Evolutionary conservation across 2,888 invertebrate species (phyloP), one percentile per base, ranked within the genome.

Genomic region (Drosophila emarginata): DNA sequence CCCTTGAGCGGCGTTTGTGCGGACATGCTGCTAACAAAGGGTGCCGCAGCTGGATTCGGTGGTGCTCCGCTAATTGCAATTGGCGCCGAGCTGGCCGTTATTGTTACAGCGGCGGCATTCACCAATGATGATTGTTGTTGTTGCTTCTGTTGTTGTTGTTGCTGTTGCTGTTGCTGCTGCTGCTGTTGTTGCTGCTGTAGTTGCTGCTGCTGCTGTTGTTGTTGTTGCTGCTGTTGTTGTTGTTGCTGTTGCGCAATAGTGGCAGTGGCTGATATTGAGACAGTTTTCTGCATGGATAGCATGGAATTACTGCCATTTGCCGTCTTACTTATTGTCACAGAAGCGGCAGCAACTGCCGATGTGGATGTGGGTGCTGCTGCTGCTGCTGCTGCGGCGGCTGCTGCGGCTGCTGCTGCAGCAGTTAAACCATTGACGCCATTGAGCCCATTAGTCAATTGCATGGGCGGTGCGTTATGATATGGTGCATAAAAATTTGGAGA

Each of bases 401-500:
- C 74, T 28, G 74, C 74, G 23, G 74, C 85, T 50, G 79, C 78
- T 4, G 84, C 67, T 39, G 77, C 70, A 14, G 83, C 68, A 52
- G 89, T 81, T 78, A 89, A 64, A 76, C 89, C 86, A 79, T 88
- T 86, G 72, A 81, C 87, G 72, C 88, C 86, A 61, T 74, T 80
- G 57, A 82, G 76, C 73, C 91, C 90, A 88, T 91, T 91, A 80
- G 81, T 91, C 76, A 91, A 40, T 72, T 72, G 75, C 80, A 90
- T 88, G 58, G 90, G 79, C 60, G 79, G 79, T 59, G 79, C 77
- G 67, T 89, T 78, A 67, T 91, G 90, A 89, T 91, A 92, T 80
- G 92, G 90, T 80, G 91, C 80, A 76, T 91, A 92, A 75, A 91
- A 92, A 76, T 89, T 92, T 65, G 91, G 90, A 69, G 91, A 90